Evolutionary conservation across 2,888 invertebrate species (phyloP), one percentile per base, ranked within the genome.

Genomic region (Nemurella pictetii): DNA sequence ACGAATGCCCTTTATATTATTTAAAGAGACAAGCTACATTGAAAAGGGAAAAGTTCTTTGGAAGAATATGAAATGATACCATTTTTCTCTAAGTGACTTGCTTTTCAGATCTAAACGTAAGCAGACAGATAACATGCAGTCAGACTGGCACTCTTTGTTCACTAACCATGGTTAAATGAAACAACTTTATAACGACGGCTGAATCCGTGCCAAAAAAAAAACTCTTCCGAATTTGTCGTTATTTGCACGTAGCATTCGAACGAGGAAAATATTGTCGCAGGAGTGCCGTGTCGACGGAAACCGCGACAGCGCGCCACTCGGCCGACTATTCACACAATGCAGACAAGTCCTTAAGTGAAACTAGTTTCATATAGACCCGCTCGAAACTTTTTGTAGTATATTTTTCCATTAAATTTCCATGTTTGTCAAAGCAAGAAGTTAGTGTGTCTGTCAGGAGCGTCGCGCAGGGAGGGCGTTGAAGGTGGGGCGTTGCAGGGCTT

Each of bases 371-470:
- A 84, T 80, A 72, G 80, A 72, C 73, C 55, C 75, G 29, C 73
- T 32, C 32, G 25, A 73, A 20, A 20, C 77, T 84, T 27, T 80
- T 55, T 80, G 55, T 55, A 55, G 84, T 77, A 78, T 84, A 84
- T 84, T 84, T 84, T 80, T 72, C 84, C 84, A 80, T 80, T 80
- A 84, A 36, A 84, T 84, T 84, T 84, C 72, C 77, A 78, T 84
- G 80, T 84, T 27, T 84, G 32, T 81, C 80, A 75, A 75, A 75
- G 28, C 27, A 75, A 75, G 75, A 75, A 75, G 75, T 75, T 75
- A 26, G 28, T 81, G 26, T 81, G 80, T 81, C 35, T 81, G 80
- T 30, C 80, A 30, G 27, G 15, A 27, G 36, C 27, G 80, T 36
- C 29, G 36, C 15, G 36, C 27, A 12, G 20, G 55, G 20, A 55